Conservation (phyloP, 2,113 vertebrate genomes). For the Alethe diademata region DNA sequence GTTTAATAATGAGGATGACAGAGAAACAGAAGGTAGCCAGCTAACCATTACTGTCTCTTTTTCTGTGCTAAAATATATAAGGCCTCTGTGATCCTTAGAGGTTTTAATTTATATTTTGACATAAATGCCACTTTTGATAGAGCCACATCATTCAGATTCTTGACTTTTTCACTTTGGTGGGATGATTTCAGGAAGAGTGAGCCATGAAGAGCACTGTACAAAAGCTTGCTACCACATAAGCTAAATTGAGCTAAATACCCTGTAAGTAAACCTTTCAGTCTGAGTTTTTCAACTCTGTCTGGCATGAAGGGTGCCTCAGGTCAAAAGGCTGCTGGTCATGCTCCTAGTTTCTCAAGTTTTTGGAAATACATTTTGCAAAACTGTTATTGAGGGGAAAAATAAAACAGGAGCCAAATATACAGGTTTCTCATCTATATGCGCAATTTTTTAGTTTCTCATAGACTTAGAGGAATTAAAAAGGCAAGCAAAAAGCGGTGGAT, state of each 20-base stretch:
- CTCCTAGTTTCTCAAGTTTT: background rate
- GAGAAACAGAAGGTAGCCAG: background rate
- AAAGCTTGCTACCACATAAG: background rate
- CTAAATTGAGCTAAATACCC: background rate
- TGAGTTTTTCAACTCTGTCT: background rate
- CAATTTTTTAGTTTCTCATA: background rate
- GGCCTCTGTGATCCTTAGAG: background rate
- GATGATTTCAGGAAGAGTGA: background rate
- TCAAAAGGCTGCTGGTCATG: background rate
- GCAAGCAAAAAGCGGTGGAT: background rate
- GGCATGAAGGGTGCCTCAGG: background rate
- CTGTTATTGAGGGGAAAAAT: background rate
- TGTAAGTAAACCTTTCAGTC: background rate
- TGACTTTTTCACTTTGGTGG: background rate
- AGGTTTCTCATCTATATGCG: background rate
- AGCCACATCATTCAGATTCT: background rate
- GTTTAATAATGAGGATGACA: background rate
- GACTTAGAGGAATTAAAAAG: background rate
- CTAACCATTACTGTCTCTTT: conserved; percentile 9
- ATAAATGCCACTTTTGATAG: background rate
- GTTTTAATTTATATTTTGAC: conserved; percentile 9
- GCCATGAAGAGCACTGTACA: background rate
- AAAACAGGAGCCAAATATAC: background rate
- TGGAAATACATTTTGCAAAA: background rate
- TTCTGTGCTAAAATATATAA: background rate